Evolutionary conservation across 64 coral and sea anemone species (phyloP), one percentile per base, ranked within the genome.

Genomic region (Stichodactyla mertensii): DNA sequence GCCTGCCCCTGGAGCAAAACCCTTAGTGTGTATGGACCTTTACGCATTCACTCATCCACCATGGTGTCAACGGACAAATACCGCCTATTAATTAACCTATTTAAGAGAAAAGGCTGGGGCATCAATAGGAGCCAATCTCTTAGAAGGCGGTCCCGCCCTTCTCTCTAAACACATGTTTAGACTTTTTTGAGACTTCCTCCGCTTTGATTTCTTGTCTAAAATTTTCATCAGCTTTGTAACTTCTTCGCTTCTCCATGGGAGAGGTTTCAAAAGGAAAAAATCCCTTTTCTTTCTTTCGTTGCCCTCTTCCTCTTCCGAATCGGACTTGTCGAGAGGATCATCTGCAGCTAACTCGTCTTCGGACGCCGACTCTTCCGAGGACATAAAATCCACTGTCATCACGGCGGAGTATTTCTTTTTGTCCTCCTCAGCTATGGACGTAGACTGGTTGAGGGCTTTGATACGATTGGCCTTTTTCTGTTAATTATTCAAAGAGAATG

Each of bases 341-440:
- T 27, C 23, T 6, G 23, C 74, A 36, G 5, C 45, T 11, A 78
- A 27, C 24, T 78, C 24, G 45, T 78, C 74, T 61, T 88, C 87
- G 60, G 87, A 88, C 55, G 80, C 31, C 20, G 87, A 88, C 78
- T 88, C 77, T 51, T 88, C 87, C 6, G 87, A 88, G 11, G 87
- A 88, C 87, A 88, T 88, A 52, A 62, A 88, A 16, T 88, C 87
- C 27, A 60, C 20, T 51, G 57, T 19, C 78, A 88, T 82, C 7
- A 45, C 27, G 9, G 8, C 52, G 20, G 16, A 61, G 18, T 58
- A 67, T 64, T 67, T 88, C 2, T 88, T 61, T 27, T 88, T 88
- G 14, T 88, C 87, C 18, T 77, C 77, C 51, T 62, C 26, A 16
- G 24, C 61, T 11, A 88, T 82, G 74, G 70, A 79, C 24, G 87